Evolutionary conservation across 1,140 invertebrate species (phyloP).

Genomic region (Habropoda laboriosa): DNA sequence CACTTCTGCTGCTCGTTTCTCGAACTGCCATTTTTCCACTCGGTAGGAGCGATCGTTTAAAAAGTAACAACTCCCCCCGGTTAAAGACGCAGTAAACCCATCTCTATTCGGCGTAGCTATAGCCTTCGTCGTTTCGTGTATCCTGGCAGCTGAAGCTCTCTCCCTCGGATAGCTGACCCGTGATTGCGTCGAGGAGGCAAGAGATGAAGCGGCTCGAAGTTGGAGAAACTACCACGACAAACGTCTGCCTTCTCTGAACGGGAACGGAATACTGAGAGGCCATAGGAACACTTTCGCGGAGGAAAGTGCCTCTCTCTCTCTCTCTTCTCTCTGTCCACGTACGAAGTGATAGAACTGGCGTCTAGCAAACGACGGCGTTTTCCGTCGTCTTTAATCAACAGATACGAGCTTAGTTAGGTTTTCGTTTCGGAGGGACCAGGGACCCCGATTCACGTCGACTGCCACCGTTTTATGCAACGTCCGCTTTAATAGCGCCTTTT

Average conservation of each 20-base stretch:
- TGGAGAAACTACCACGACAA: slow-evolving; percentile 10
- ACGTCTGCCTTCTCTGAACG: not conserved
- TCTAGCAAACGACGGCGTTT: slow-evolving; percentile 38
- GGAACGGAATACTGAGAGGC: slow-evolving; percentile 31
- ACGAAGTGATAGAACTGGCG: not conserved
- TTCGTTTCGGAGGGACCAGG: slow-evolving; percentile 30
- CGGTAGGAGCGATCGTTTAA: not conserved
- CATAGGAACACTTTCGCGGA: not conserved
- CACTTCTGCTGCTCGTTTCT: not conserved
- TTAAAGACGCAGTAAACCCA: slow-evolving; percentile 35
- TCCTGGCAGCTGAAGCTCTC: not conserved
- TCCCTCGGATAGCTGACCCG: slow-evolving; percentile 23
- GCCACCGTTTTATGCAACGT: slow-evolving; percentile 40
- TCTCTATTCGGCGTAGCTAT: not conserved
- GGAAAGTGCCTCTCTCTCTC: not conserved
- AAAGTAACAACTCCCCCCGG: slow-evolving; percentile 1
- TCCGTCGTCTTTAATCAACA: slow-evolving; percentile 48
- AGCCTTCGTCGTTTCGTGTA: not conserved
- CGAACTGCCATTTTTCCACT: not conserved
- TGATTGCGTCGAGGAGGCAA: slow-evolving; percentile 24
- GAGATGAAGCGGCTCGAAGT: not conserved
- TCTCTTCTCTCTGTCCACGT: not conserved
- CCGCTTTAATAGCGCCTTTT: slow-evolving; percentile 53
- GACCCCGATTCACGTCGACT: not conserved
- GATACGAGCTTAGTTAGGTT: slow-evolving; percentile 48